A percentile compares a stretch with the other conserved stretches of the same genome.
phyloP scores from a whole-genome alignment of 2,888 invertebrate species.

The Nymphalis polychloros region DNA sequence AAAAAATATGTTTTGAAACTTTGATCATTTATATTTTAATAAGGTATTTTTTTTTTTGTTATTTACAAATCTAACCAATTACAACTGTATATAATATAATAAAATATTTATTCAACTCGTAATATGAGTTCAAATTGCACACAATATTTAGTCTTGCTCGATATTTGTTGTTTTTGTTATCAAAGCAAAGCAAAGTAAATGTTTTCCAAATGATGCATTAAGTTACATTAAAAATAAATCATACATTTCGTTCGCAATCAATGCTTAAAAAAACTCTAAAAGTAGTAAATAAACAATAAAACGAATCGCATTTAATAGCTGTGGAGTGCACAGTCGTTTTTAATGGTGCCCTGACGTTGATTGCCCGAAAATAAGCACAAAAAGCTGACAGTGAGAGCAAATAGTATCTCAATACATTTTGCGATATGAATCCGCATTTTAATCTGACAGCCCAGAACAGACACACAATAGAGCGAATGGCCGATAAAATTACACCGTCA shows the following conservation, averaged over 20 bases:
- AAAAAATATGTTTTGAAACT: too few species aligned
- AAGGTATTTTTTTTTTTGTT: too few species aligned
- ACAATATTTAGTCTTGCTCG: too few species aligned
- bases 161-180: too few species aligned
- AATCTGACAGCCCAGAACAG: conserved; percentile 45
- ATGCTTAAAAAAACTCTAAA: not conserved
- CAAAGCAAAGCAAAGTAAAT: not conserved
- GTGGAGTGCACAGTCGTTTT: conserved; percentile 29
- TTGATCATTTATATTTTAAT: too few species aligned
- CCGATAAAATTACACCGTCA: conserved; percentile 56
- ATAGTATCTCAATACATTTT: conserved; percentile 25
- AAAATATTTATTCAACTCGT: too few species aligned
- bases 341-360: conserved; percentile 27
- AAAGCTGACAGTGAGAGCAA: conserved; percentile 25
- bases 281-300: conserved; percentile 7
- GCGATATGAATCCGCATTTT: conserved; percentile 36
- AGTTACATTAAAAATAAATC: not conserved
- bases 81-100: too few species aligned
- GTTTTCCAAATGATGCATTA: not conserved
- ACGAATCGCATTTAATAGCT: conserved; percentile 30
- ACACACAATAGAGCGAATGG: conserved; percentile 44
- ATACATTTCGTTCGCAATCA: not conserved
- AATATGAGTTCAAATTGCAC: too few species aligned
- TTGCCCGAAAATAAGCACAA: conserved; percentile 32
- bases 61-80: too few species aligned